Percentiles rank a stretch among this genome's conserved stretches.
Conservation (phyloP, 2,888 invertebrate species). For the Xylota segnis region DNA sequence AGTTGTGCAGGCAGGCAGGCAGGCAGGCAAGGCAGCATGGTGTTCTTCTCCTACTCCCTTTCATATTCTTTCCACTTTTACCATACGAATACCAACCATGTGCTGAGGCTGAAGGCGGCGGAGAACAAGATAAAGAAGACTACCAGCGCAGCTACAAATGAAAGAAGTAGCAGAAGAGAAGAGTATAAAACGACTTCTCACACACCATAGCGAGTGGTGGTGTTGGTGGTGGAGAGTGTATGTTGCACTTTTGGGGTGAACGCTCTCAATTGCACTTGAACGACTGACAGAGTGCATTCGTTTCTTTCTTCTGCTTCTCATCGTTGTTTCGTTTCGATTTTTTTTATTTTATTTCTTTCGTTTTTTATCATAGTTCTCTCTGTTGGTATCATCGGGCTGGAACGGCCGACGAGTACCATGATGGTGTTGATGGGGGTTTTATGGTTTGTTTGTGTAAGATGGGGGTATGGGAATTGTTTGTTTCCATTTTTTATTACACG, state of each 20-base stretch:
- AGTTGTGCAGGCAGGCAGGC: slow-evolving; percentile 51
- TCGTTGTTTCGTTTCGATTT: slow-evolving; percentile 30
- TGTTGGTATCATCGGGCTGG: slow-evolving; percentile 55
- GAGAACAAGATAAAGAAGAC: slow-evolving; percentile 63
- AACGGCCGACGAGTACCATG: slow-evolving; percentile 48
- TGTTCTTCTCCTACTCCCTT: slow-evolving; percentile 12
- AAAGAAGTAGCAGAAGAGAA: slow-evolving; percentile 19
- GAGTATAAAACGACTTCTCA: slow-evolving; percentile 9
- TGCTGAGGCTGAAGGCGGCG: slow-evolving; percentile 50
- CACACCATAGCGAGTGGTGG: neutral
- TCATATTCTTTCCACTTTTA: slow-evolving; percentile 21
- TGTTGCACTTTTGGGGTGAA: slow-evolving; percentile 79
- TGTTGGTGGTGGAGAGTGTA: neutral
- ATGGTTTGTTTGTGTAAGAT: slow-evolving; percentile 72
- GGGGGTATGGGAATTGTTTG: slow-evolving; percentile 60
- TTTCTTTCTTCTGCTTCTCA: slow-evolving; percentile 65
- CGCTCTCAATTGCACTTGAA: slow-evolving; percentile 82
- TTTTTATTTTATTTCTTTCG: slow-evolving; percentile 17
- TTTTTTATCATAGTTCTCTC: slow-evolving; percentile 27
- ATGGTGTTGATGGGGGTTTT: slow-evolving; percentile 64
- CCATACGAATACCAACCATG: too few relatives aligned
- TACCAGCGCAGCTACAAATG: slow-evolving; percentile 23
- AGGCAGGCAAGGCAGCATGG: slow-evolving; percentile 46
- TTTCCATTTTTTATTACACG: slow-evolving; percentile 39
- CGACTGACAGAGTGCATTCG: slow-evolving; percentile 80